Evolutionary conservation across 2,797 vertebrate genomes (phyloP).

Genomic region (Tamandua tetradactyla): DNA sequence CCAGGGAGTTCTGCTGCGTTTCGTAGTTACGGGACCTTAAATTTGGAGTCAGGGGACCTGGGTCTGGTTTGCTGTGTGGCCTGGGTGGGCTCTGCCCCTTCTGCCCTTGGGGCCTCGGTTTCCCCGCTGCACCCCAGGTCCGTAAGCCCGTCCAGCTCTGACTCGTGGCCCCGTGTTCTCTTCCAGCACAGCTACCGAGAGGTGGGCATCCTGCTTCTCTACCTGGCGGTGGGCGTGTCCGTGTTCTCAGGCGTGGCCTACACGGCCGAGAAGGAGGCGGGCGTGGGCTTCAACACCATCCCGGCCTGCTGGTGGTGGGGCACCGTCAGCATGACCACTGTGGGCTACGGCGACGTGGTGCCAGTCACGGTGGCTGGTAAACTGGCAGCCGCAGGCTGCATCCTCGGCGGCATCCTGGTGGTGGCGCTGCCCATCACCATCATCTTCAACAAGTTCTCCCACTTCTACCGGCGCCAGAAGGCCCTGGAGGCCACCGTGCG

Average conservation of each 20-base stretch:
- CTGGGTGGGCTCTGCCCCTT: background rate
- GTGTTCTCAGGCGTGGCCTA: conserved; percentile 97
- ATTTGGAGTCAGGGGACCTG: background rate
- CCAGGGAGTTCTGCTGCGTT: background rate
- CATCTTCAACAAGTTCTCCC: conserved; percentile 99
- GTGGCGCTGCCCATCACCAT: conserved; percentile 98
- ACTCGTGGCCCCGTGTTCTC: conserved; percentile 58
- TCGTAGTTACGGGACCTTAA: background rate
- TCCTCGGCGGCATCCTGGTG: conserved; percentile 95
- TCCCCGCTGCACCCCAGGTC: background rate
- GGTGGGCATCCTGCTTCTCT: conserved; percentile 96
- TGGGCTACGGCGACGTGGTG: conserved; percentile 97
- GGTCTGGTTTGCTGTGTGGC: background rate
- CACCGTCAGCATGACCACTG: conserved; percentile 98
- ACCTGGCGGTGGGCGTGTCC: conserved; percentile 95
- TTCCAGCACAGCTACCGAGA: conserved; percentile 98
- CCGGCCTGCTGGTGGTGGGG: conserved; percentile 99
- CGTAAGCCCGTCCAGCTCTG: background rate
- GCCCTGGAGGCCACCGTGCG: conserved; percentile 96
- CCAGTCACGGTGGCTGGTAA: conserved; percentile 95
- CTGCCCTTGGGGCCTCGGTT: background rate
- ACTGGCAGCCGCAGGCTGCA: conserved; percentile 96
- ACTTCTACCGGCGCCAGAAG: conserved; percentile 97
- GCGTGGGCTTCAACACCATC: conserved; percentile 95
- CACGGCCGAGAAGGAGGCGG: conserved; percentile 96